These are phyloP conservation scores for Eupsittula cactorum DNA, from an alignment of 2,113 vertebrate species.

Conservation along the genomic window DNA sequence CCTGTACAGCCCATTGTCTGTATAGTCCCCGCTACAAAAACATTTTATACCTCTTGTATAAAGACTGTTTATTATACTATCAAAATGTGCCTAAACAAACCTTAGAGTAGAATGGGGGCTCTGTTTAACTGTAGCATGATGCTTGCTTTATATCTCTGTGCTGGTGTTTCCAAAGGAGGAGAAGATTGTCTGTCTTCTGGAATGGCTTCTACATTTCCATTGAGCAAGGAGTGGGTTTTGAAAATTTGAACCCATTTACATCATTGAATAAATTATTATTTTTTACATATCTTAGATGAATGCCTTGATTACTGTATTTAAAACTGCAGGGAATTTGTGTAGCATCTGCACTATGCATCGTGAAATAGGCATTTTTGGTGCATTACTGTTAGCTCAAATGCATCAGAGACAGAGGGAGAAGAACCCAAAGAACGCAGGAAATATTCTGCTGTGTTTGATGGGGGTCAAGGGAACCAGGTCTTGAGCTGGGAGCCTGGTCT, in stretches of 20 bases:
- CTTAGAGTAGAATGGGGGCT: not conserved
- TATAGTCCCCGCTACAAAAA: not conserved
- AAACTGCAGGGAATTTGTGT: not conserved
- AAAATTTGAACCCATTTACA: not conserved
- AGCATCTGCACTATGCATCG: accelerated
- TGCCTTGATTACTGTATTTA: not conserved
- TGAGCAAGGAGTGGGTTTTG: not conserved
- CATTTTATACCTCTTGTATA: not conserved
- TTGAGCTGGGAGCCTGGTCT: not conserved
- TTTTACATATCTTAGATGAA: not conserved
- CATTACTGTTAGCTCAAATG: not conserved
- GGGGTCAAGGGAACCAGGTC: not conserved
- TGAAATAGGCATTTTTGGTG: not conserved
- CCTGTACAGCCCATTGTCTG: not conserved
- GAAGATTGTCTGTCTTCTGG: not conserved
- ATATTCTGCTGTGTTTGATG: not conserved
- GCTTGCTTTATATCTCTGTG: not conserved
- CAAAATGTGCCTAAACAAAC: not conserved
- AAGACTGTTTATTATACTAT: not conserved
- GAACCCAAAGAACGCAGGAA: not conserved
- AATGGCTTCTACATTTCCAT: not conserved
- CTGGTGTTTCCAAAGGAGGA: not conserved
- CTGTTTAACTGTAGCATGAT: not conserved
- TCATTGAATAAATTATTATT: not conserved
- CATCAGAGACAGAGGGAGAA: not conserved